phyloP scores from a whole-genome alignment of 2,797 vertebrate species.

The Xiphorhynchus erythropygius region DNA sequence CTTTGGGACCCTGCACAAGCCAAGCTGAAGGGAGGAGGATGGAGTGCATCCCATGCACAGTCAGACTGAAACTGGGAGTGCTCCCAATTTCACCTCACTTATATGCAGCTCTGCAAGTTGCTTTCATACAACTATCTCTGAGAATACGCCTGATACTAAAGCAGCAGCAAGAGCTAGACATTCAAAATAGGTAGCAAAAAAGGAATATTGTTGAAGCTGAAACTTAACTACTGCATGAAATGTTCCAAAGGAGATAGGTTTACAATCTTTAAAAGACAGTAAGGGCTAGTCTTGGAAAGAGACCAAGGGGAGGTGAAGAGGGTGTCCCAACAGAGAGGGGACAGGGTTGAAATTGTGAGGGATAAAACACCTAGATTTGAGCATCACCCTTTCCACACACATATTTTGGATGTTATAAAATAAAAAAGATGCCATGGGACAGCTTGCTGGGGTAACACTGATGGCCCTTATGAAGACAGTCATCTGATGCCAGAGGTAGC shows the following conservation, averaged over 20 bases:
- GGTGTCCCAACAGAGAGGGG: background rate
- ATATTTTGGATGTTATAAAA: background rate
- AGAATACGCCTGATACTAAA: background rate
- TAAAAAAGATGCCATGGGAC: fast-evolving
- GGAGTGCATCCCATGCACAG: background rate
- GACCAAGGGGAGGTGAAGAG: background rate
- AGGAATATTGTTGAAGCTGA: background rate
- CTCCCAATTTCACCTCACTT: background rate
- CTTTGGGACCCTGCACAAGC: background rate
- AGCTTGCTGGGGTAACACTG: background rate
- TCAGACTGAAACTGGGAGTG: background rate
- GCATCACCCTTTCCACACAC: background rate
- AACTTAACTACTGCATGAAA: background rate
- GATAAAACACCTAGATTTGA: background rate
- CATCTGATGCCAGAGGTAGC: background rate
- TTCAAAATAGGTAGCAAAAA: background rate
- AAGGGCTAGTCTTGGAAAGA: background rate
- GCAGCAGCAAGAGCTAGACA: background rate
- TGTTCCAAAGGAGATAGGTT: background rate
- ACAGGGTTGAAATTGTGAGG: background rate
- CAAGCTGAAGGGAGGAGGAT: background rate
- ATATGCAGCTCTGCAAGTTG: fast-evolving
- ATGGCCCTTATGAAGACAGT: background rate
- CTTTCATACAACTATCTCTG: background rate
- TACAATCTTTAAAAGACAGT: background rate